Percentiles rank a stretch among this genome's conserved stretches.
Evolutionary conservation across 2,113 vertebrate genomes (phyloP).

Genomic region (Ranitomeya imitator): DNA sequence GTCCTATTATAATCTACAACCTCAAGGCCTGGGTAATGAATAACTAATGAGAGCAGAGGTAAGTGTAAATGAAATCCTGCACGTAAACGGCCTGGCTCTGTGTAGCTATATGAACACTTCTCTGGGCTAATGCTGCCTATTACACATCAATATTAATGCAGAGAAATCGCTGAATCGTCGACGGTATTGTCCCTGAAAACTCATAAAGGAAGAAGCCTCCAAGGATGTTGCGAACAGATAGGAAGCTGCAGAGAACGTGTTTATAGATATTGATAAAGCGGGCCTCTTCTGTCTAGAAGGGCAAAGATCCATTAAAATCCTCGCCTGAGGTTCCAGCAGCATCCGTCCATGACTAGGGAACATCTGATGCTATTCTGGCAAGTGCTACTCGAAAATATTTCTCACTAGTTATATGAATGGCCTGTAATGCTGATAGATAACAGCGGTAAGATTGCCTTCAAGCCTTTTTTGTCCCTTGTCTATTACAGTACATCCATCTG

Average conservation of each 20-base stretch:
- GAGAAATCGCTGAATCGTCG: not conserved
- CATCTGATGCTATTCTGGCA: not conserved
- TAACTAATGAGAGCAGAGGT: slow-evolving; percentile 42
- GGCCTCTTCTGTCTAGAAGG: not conserved
- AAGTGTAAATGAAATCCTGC: slow-evolving; percentile 38
- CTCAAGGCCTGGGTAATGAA: slow-evolving; percentile 36
- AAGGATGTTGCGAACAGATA: not conserved
- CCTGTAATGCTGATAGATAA: not conserved
- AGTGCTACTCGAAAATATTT: not conserved
- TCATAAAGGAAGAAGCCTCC: not conserved
- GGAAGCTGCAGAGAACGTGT: not conserved
- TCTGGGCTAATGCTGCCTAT: not conserved
- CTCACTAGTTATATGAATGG: not conserved
- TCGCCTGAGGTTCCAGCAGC: not conserved
- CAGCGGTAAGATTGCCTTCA: not conserved
- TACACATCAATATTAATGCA: slow-evolving; percentile 25
- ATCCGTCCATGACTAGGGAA: not conserved
- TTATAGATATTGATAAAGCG: not conserved
- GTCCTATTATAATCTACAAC: slow-evolving; percentile 43
- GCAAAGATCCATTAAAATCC: not conserved
- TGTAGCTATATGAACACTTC: slow-evolving; percentile 11
- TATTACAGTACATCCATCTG: not conserved
- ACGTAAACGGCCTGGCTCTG: not conserved
- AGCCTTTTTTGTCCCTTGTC: not conserved
- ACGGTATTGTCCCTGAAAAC: not conserved